phyloP scores from a whole-genome alignment of 1,140 invertebrate genomes.

The Anastrepha obliqua region DNA sequence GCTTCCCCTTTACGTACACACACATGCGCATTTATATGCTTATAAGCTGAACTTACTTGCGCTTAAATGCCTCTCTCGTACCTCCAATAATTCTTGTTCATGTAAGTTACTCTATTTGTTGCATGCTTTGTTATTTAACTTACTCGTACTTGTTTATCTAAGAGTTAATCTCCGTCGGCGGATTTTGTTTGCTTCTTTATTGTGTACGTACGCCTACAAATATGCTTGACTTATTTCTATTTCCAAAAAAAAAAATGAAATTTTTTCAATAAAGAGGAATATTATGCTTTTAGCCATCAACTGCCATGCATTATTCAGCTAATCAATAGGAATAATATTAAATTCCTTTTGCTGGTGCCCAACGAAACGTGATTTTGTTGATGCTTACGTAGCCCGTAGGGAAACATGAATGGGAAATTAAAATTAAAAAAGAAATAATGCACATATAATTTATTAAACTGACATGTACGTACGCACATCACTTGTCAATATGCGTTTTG shows the following conservation, averaged over 20 bases:
- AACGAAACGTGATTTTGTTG: too few relatives aligned
- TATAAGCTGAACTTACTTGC: too few relatives aligned
- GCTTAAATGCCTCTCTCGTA: too few relatives aligned
- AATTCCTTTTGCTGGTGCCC: neutral
- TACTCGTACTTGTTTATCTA: neutral
- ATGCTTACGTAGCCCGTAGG: too few relatives aligned
- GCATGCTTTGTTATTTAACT: neutral
- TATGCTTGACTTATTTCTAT: neutral
- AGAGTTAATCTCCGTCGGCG: neutral
- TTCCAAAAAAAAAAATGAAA: neutral
- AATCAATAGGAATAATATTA: neutral
- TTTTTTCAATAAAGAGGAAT: neutral
- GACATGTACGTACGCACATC: too few relatives aligned
- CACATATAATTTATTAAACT: too few relatives aligned
- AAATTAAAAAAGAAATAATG: too few relatives aligned
- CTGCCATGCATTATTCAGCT: neutral
- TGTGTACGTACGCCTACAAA: neutral
- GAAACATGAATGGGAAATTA: too few relatives aligned
- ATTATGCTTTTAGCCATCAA: neutral
- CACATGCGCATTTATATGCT: too few relatives aligned
- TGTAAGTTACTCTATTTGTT: neutral
- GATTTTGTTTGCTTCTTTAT: conserved; percentile 14
- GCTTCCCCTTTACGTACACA: too few relatives aligned
- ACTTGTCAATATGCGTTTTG: too few relatives aligned
- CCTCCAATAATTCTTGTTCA: too few relatives aligned